phyloP scores from a whole-genome alignment of 2,888 invertebrate species.

The Ormyrus labotus region DNA sequence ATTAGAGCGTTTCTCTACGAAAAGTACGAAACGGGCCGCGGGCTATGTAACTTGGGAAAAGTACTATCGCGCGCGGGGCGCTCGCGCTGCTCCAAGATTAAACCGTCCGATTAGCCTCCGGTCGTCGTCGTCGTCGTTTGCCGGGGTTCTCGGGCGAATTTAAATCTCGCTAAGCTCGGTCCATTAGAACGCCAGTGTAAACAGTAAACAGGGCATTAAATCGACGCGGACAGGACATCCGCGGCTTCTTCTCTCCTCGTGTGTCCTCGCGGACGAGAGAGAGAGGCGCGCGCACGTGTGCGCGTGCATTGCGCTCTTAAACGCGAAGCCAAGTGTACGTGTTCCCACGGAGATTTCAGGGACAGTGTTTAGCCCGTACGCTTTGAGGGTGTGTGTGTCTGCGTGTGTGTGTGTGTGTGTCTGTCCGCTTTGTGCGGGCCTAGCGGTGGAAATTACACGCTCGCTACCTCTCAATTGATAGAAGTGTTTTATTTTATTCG shows the following conservation, averaged over 20 bases:
- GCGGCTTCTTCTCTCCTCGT: no score
- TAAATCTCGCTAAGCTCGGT: slow-evolving; percentile 74
- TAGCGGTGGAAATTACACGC: slow-evolving; percentile 57
- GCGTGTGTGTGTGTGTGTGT: background rate
- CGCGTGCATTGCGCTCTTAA: slow-evolving; percentile 61
- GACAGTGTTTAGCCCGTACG: slow-evolving; percentile 53
- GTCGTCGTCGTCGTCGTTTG: slow-evolving; percentile 18
- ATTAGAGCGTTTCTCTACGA: slow-evolving; percentile 37
- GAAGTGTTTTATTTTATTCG: slow-evolving; percentile 49
- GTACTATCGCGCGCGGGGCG: slow-evolving; percentile 57
- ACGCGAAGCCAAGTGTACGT: slow-evolving; percentile 71
- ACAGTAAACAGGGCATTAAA: slow-evolving; percentile 74
- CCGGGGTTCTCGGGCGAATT: slow-evolving; percentile 68
- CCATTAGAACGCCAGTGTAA: slow-evolving; percentile 75
- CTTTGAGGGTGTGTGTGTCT: slow-evolving; percentile 41
- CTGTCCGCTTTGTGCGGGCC: slow-evolving; percentile 30
- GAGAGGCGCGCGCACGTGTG: background rate
- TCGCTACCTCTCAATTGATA: slow-evolving; percentile 53
- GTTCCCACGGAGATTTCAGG: slow-evolving; percentile 74
- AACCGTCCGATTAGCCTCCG: slow-evolving; percentile 64
- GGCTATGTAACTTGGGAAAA: slow-evolving; percentile 67
- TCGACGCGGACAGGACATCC: slow-evolving; percentile 46
- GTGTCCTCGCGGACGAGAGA: background rate
- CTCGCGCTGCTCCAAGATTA: slow-evolving; percentile 63
- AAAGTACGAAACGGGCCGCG: slow-evolving; percentile 59